A percentile compares a stretch with the other conserved stretches of the same genome.
phyloP scores from a whole-genome alignment of 2,113 vertebrate genomes.

The Haplotaxodon microlepis region DNA sequence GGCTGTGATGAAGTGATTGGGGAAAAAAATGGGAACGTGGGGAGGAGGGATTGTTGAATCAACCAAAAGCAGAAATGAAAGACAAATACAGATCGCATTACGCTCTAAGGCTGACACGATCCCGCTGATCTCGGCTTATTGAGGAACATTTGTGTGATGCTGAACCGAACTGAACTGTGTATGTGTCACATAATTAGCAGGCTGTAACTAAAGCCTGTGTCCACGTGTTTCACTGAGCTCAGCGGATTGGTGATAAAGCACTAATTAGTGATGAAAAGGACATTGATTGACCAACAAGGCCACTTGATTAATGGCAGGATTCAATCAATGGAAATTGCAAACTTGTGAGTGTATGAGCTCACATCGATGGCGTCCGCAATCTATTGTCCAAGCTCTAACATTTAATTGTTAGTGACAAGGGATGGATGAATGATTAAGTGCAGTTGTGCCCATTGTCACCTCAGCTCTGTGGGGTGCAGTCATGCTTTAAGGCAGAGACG shows the following conservation, averaged over 20 bases:
- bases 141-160: not conserved
- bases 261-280: conserved; percentile 54
- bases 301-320: conserved; percentile 34
- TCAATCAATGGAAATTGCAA: conserved; percentile 1
- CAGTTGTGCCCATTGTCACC: not conserved
- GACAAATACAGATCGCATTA: not conserved
- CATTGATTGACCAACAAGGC: conserved; percentile 55
- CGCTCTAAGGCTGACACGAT: not conserved
- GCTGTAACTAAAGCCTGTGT: not conserved
- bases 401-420: not conserved
- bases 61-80: not conserved
- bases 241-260: conserved; percentile 34
- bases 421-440: not conserved
- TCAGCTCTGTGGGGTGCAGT: not conserved
- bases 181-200: not conserved
- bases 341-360: not conserved
- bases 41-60: not conserved
- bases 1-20: not conserved
- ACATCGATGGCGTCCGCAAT: not conserved
- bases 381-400: not conserved
- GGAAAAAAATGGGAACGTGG: not conserved
- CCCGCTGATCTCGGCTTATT: not conserved
- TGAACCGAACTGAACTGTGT: not conserved
- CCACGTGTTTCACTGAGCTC: not conserved
- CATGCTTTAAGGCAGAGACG: not conserved